Base-by-base conservation (phyloP, 2,113 vertebrate species). In the Trichomycterus rosablanca region DNA sequence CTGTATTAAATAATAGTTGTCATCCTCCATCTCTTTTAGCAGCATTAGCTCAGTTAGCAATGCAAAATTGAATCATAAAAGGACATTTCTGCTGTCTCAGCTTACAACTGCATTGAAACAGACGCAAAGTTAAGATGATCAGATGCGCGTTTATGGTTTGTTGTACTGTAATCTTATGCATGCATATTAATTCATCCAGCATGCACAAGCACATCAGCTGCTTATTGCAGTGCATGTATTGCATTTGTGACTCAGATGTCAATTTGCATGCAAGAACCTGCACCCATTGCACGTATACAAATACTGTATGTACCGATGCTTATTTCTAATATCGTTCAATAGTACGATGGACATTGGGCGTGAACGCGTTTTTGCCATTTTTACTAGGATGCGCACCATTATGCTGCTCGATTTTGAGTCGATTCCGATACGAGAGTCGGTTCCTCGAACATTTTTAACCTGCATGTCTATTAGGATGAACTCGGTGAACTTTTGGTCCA, bases 1-100 rank as follows among this genome's bases (percentile, higher is more conserved):
- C 28, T 22, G 46, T 19, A 28, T 66, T 49, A 50, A 45, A 60
- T 42, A 19, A 50, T n/a, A 22, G 56, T 65, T 64, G 40, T 23
- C 22, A 54, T 12, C 42, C 43, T 44, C 45, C 53, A 51, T 30
- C 34, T 63, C 15, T 52, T 11, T n/a, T 50, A 42, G 62, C 44
- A 55, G 4, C 18, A 48, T 39, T 28, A 52, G 20, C 46, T 26
- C 12, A 19, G 35, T 20, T 40, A 39, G 59, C 45, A 40, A 6
- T 18, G 1, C 23, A 39, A 7, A 14, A 28, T 40, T n/a, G 2
- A 46, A 48, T 39, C 46, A 39, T 43, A 46, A 22, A 18, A 20
- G 7, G 14, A 16, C 15, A 50, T 42, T 5, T 42, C 7, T 28
- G 7, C 23, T 5, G 19, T 12, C 3, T 26, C 44, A 39, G n/a